Evolutionary conservation across 2,797 vertebrate species (phyloP).

Genomic region (Leuciscus waleckii): DNA sequence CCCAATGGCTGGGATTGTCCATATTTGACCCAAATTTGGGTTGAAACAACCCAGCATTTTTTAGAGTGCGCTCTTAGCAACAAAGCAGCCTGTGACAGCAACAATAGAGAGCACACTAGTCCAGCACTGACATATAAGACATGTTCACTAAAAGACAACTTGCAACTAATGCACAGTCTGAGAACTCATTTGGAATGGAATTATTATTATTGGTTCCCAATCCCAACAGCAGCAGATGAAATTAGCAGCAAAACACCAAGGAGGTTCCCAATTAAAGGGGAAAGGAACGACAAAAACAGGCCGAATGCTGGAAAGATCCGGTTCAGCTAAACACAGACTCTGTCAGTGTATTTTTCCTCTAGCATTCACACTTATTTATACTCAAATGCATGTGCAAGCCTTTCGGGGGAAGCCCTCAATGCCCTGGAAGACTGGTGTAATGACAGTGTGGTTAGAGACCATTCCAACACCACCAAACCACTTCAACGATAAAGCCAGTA

Average conservation of each 20-base stretch:
- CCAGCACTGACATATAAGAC: background rate
- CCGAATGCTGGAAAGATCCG: slow-evolving; percentile 69
- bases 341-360: slow-evolving; percentile 52
- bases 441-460: slow-evolving; percentile 44
- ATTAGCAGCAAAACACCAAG: slow-evolving; percentile 74
- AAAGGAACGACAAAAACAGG: slow-evolving; percentile 62
- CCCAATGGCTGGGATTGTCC: too few species aligned
- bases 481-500: slow-evolving; percentile 22
- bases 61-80: background rate
- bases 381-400: slow-evolving; percentile 70
- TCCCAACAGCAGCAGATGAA: slow-evolving; percentile 58
- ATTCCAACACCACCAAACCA: slow-evolving; percentile 38
- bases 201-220: slow-evolving; percentile 64
- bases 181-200: background rate
- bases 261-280: slow-evolving; percentile 68
- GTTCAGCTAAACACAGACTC: slow-evolving; percentile 63
- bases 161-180: background rate
- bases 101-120: background rate
- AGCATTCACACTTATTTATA: slow-evolving; percentile 71
- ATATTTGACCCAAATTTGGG: too few species aligned
- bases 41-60: too few species aligned
- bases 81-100: background rate
- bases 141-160: background rate
- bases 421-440: slow-evolving; percentile 39
- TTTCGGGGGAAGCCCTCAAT: slow-evolving; percentile 51